Evolutionary conservation across 2,888 invertebrate species (phyloP).

Genomic region (Melanostoma scalare): DNA sequence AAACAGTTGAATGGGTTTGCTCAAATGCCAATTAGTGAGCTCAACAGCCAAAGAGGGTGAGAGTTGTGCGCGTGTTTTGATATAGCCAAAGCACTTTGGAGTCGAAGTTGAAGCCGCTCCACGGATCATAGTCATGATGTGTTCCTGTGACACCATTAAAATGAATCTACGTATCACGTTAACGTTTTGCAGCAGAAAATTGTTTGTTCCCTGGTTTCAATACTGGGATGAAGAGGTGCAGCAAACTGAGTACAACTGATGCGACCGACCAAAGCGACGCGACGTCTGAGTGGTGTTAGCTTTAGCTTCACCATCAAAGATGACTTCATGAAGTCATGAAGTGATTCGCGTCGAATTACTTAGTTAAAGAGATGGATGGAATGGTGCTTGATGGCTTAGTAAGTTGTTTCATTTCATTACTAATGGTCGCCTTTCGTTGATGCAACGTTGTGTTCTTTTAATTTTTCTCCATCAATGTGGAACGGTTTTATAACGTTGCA

Average conservation of each 20-base stretch:
- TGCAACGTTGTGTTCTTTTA: slow-evolving; percentile 26
- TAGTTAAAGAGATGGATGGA: slow-evolving; percentile 49
- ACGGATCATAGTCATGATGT: slow-evolving; percentile 40
- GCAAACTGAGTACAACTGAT: background rate
- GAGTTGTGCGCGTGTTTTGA: slow-evolving; percentile 43
- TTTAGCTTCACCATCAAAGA: slow-evolving; percentile 20
- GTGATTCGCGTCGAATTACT: slow-evolving; percentile 37
- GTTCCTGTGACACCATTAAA: slow-evolving; percentile 59
- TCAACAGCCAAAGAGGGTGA: slow-evolving; percentile 37
- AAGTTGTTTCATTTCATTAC: slow-evolving; percentile 47
- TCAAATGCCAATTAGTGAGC: slow-evolving; percentile 68
- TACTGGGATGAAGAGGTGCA: background rate
- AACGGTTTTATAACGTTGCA: slow-evolving; percentile 13
- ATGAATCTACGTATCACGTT: slow-evolving; percentile 25
- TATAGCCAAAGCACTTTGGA: background rate
- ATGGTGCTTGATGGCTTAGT: slow-evolving; percentile 56
- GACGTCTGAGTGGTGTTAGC: background rate
- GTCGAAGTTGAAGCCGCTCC: background rate
- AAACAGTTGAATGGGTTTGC: slow-evolving; percentile 52
- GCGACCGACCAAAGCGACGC: background rate
- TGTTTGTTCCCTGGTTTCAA: slow-evolving; percentile 22
- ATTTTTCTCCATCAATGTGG: slow-evolving; percentile 33
- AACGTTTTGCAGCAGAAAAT: slow-evolving; percentile 35
- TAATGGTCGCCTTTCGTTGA: slow-evolving; percentile 44
- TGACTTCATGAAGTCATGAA: slow-evolving; percentile 45